A percentile compares a stretch with the other conserved stretches of the same genome.
These are phyloP conservation scores for Alosa sapidissima DNA, from an alignment of 2,797 vertebrate genomes.

Conservation along the genomic window DNA sequence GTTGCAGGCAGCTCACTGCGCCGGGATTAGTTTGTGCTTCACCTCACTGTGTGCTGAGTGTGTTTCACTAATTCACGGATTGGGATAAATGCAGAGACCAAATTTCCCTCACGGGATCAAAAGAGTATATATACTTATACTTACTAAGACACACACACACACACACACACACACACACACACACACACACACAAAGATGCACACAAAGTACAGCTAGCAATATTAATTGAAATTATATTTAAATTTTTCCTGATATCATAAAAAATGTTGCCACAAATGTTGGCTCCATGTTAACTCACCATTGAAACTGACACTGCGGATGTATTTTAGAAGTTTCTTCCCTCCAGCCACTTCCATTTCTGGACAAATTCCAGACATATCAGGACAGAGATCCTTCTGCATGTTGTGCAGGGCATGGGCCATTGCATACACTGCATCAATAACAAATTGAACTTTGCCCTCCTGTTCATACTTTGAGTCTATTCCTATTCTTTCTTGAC, in stretches of 20 bases:
- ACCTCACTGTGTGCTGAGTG: too few species aligned
- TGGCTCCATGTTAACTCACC: slow-evolving; percentile 77
- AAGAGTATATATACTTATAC: too few species aligned
- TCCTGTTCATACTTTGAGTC: slow-evolving; percentile 97
- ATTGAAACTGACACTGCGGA: slow-evolving; percentile 92
- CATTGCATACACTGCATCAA: slow-evolving; percentile 95
- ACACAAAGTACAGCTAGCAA: too few species aligned
- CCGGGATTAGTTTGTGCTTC: too few species aligned
- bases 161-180: too few species aligned
- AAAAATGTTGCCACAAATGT: background rate
- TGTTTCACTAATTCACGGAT: too few species aligned
- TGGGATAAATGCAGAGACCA: too few species aligned
- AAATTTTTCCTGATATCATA: background rate
- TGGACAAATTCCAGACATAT: slow-evolving; percentile 85
- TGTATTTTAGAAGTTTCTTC: slow-evolving; percentile 91
- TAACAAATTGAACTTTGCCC: slow-evolving; percentile 98
- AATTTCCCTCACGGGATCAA: too few species aligned
- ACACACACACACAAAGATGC: too few species aligned
- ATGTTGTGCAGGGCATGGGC: slow-evolving; percentile 96
- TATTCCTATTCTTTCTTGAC: slow-evolving; percentile 92
- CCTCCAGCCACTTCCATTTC: slow-evolving; percentile 91
- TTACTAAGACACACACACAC: too few species aligned
- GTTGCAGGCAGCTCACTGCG: too few species aligned
- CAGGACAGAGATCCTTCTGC: slow-evolving; percentile 91
- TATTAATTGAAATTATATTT: background rate